Evolutionary conservation across 2,888 invertebrate species (phyloP).

Genomic region (Ormyrus thymus): DNA sequence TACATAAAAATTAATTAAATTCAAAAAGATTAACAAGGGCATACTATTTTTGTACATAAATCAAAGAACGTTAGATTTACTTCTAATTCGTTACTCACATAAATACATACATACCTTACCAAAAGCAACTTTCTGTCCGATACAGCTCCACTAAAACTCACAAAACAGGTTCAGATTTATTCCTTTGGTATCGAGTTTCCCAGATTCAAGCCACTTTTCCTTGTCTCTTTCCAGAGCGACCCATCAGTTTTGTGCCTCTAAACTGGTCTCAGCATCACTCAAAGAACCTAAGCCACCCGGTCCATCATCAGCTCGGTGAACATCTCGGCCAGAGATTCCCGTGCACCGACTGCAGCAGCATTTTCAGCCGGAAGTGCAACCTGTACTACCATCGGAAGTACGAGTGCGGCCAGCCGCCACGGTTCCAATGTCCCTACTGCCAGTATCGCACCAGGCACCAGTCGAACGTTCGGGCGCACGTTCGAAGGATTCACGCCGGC

Average conservation of each 20-base stretch:
- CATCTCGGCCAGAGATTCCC: slow-evolving; percentile 56
- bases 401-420: slow-evolving; percentile 50
- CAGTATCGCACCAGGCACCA: slow-evolving; percentile 59
- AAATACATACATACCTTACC: too few relatives aligned
- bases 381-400: slow-evolving; percentile 59
- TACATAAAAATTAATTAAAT: too few relatives aligned
- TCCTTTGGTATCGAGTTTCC: too few relatives aligned
- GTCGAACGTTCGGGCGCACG: slow-evolving; percentile 62
- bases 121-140: too few relatives aligned
- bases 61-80: too few relatives aligned
- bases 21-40: too few relatives aligned
- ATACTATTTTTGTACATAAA: too few relatives aligned
- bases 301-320: background rate
- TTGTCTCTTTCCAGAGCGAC: background rate
- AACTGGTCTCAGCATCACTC: background rate
- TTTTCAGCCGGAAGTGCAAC: slow-evolving; percentile 70
- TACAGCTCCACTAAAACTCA: too few relatives aligned
- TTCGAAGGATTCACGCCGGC: slow-evolving; percentile 61
- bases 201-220: too few relatives aligned
- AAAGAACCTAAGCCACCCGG: background rate
- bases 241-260: background rate
- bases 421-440: slow-evolving; percentile 60
- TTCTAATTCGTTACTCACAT: too few relatives aligned
- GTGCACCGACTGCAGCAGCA: slow-evolving; percentile 68
- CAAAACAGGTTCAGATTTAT: too few relatives aligned